Percentiles rank a stretch among this genome's conserved stretches.
Conservation (phyloP, 2,113 vertebrate species). For the Orycteropus afer region DNA sequence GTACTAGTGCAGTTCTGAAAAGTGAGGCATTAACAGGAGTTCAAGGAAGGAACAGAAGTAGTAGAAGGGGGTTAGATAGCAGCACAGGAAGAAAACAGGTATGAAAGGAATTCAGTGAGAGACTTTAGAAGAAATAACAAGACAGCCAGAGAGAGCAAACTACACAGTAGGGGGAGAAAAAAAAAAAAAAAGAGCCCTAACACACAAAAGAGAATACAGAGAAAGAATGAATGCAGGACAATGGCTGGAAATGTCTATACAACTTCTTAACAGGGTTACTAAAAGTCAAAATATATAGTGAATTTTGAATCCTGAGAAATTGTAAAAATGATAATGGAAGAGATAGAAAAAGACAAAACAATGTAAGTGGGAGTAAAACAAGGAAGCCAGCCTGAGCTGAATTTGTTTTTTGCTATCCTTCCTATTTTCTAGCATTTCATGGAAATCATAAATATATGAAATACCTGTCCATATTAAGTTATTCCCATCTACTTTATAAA, state of each 20-base stretch:
- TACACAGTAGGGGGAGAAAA: no score
- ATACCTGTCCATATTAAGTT: not conserved
- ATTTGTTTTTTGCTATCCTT: not conserved
- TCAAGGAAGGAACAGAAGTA: not conserved
- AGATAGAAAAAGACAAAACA: not conserved
- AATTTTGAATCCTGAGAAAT: not conserved
- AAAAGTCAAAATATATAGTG: not conserved
- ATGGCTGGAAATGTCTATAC: not conserved
- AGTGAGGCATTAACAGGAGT: not conserved
- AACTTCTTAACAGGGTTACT: not conserved
- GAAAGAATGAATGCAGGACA: not conserved
- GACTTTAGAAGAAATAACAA: not conserved
- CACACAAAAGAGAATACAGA: not conserved
- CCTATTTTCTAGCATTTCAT: not conserved
- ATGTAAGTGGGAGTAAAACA: not conserved
- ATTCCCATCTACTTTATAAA: not conserved
- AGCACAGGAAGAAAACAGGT: not conserved
- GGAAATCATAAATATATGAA: not conserved
- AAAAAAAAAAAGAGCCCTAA: not conserved
- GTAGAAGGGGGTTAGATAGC: not conserved
- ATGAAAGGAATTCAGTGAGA: not conserved
- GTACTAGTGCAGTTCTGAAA: not conserved
- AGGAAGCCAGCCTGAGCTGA: not conserved
- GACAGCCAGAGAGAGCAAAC: conserved; percentile 2
- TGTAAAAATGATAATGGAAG: not conserved